Conservation (phyloP, 2,113 vertebrate species). For the Callorhinus ursinus region DNA sequence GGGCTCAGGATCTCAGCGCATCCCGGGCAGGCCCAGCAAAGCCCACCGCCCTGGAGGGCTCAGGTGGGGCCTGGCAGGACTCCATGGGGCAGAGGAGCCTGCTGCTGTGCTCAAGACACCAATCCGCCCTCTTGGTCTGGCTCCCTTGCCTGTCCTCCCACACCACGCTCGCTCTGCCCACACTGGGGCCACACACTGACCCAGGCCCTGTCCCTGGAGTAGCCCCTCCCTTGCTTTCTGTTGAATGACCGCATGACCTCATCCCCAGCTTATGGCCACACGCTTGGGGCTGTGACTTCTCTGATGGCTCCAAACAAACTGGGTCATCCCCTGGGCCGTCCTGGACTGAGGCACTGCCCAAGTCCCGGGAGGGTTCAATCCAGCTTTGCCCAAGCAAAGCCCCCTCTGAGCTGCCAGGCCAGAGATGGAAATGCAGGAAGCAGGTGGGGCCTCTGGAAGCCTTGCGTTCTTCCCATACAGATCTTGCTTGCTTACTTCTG, state of each 20-base stretch:
- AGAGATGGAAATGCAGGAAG: fast-evolving
- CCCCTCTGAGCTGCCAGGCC: fast-evolving
- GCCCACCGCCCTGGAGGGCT: fast-evolving
- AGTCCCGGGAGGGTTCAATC: background rate
- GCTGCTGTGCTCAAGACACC: background rate
- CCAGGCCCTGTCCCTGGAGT: background rate
- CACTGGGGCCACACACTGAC: background rate
- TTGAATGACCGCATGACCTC: too few relatives aligned
- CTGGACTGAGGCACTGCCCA: fast-evolving
- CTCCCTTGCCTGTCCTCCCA: background rate
- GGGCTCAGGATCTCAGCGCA: background rate
- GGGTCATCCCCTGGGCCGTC: fast-evolving
- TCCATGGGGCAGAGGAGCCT: background rate
- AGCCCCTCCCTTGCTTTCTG: background rate
- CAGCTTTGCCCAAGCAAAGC: background rate
- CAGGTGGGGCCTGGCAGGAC: fast-evolving
- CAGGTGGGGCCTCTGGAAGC: fast-evolving
- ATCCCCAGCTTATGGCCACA: background rate
- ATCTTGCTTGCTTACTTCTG: background rate
- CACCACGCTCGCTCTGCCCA: background rate
- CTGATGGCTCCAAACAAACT: background rate
- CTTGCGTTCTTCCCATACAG: fast-evolving
- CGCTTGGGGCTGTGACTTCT: background rate
- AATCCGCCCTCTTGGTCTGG: too few relatives aligned
- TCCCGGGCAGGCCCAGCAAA: fast-evolving